Base-by-base conservation (phyloP, 2,113 vertebrate species). In the Suncus etruscus region DNA sequence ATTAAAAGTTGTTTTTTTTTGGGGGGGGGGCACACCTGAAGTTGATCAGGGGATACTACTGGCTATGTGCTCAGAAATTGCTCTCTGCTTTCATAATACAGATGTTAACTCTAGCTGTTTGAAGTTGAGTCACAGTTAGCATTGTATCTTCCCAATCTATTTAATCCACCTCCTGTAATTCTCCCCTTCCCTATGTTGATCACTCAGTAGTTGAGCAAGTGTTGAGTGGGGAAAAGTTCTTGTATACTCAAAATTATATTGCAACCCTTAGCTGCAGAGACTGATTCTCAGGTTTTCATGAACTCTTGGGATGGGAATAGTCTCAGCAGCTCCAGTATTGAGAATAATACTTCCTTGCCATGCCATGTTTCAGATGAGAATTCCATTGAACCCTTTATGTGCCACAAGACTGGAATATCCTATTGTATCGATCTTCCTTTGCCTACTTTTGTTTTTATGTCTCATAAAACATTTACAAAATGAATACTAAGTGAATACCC, bases 151-250 rank as follows among this genome's bases (percentile, higher is more conserved):
- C 22, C 32, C 32, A 11, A 22, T 18, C 48, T 12, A 76, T 7
- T 4, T 27, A 73, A 27, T 4, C 6, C 8, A 48, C 1, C 31
- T 48, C 7, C 8, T 58, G 1, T 1, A 25, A 24, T 14, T 80
- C 58, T 8, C 25, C 8, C 6, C 54, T 65, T 70, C 15, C 9
- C n/a, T 83, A 12, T 75, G 18, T 61, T 61, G 58, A 61, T 20
- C 58, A 20, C 24, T 89, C 18, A 65, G 4, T 22, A 91, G 11
- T 39, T 83, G n/a, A 24, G 4, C 6, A 77, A 82, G 3, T 31
- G 29, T 85, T 61, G 31, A 82, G 18, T 86, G 85, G 78, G 39
- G 87, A 78, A 87, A 5, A 20, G 70, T 68, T 22, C n/a, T 22
- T 75, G 20, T 2, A 4, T 87, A 12, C 5, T 5, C 29, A 89